These are phyloP conservation scores for Petrosia ficiformis DNA, from an alignment of 37 sponge, comb jelly and placozoan genomes.

Conservation along the genomic window DNA sequence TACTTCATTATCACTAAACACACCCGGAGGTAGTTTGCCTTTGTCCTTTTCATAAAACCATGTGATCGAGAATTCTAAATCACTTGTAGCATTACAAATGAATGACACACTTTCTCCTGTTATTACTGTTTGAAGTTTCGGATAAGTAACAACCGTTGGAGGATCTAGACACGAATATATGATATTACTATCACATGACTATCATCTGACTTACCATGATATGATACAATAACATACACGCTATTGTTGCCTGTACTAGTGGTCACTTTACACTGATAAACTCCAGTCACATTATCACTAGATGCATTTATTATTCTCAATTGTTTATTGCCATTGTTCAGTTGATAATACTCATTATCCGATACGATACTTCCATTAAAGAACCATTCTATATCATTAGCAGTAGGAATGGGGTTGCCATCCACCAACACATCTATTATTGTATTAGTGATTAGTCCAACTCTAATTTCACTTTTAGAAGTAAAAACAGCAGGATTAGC, in stretches of 20 bases:
- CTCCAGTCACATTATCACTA: conserved; percentile 1
- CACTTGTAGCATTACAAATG: neutral
- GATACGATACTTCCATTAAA: neutral
- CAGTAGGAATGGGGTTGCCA: conserved; percentile 1
- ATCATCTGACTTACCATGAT: neutral
- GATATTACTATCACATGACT: neutral
- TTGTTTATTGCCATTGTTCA: neutral
- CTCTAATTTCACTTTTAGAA: neutral
- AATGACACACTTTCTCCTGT: neutral
- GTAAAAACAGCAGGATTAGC: conserved; percentile 12
- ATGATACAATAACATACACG: neutral
- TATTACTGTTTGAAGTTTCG: neutral
- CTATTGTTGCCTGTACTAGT: neutral
- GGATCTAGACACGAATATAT: conserved; percentile 3
- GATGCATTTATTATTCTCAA: neutral
- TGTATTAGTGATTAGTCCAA: neutral
- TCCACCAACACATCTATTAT: neutral
- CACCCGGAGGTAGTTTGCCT: neutral
- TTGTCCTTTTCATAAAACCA: conserved; percentile 1
- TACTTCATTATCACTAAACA: neutral
- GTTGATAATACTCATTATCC: neutral
- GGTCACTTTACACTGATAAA: neutral
- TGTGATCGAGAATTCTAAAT: neutral
- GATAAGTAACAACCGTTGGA: neutral
- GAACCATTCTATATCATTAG: conserved; percentile 31